Evolutionary conservation across 1,140 invertebrate species (phyloP).

Genomic region (Hesperophylax magnus): DNA sequence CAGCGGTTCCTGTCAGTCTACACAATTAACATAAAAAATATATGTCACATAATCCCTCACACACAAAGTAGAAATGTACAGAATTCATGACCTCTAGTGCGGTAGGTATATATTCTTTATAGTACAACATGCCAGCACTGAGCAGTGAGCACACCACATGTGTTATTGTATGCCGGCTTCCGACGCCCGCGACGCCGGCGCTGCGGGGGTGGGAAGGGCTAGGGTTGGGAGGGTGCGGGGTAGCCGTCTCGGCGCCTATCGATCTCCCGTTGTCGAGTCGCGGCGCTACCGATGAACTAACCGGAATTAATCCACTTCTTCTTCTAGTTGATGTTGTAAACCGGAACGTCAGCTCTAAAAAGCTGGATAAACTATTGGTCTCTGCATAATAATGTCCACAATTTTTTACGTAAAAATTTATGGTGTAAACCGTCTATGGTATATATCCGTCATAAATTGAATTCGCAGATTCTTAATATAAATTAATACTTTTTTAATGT

Average conservation of each 20-base stretch:
- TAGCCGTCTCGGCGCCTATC: conserved; percentile 55
- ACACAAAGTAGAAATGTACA: background rate
- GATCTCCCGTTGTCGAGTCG: conserved; percentile 43
- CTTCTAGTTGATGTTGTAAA: background rate
- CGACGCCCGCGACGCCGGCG: background rate
- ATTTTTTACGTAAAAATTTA: too few species aligned
- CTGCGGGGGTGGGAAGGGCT: background rate
- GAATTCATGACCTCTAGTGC: background rate
- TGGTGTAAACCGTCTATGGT: too few species aligned
- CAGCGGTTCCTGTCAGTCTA: background rate
- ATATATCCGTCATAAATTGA: too few species aligned
- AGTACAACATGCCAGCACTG: background rate
- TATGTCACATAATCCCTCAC: background rate
- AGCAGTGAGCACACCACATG: background rate
- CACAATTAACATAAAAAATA: background rate
- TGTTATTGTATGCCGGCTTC: background rate
- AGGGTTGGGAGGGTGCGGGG: conserved; percentile 20
- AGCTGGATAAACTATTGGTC: background rate
- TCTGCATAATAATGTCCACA: too few species aligned
- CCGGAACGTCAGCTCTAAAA: background rate
- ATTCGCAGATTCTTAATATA: too few species aligned
- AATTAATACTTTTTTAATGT: too few species aligned
- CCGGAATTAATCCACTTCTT: background rate
- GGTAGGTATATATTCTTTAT: background rate
- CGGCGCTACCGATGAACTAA: background rate